A percentile compares a stretch with the other conserved stretches of the same genome.
Evolutionary conservation across 2,797 vertebrate species (phyloP).

Genomic region (Sebastes dallii): DNA sequence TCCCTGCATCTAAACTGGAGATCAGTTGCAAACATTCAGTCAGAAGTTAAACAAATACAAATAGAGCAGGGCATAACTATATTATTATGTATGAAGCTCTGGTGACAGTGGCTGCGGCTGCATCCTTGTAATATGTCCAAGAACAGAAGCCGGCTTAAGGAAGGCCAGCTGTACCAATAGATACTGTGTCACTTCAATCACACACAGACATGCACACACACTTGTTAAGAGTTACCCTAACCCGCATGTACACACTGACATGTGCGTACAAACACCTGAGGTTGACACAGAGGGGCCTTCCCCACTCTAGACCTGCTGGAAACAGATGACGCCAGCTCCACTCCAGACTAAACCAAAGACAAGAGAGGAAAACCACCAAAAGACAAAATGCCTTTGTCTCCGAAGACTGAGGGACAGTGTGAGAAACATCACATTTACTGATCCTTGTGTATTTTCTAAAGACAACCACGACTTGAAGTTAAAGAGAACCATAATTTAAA

Average conservation of each 20-base stretch:
- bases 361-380: neutral
- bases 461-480: neutral
- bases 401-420: neutral
- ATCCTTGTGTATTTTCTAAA: neutral
- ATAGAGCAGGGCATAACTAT: neutral
- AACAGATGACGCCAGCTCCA: constrained; percentile 48
- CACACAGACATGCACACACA: constrained; percentile 12
- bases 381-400: neutral
- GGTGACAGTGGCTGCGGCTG: neutral
- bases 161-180: constrained; percentile 26
- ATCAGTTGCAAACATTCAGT: neutral
- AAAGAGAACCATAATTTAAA: constrained; percentile 2
- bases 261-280: constrained; percentile 36
- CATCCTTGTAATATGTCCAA: constrained; percentile 10
- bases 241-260: neutral
- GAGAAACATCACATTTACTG: neutral
- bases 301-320: constrained; percentile 41
- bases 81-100: constrained; percentile 3
- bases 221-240: constrained; percentile 10
- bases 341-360: constrained; percentile 26
- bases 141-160: constrained; percentile 20
- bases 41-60: neutral
- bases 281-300: constrained; percentile 48
- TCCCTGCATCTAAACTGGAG: neutral
- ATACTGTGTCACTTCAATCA: constrained; percentile 28